Base-by-base conservation (phyloP, 2,113 vertebrate species). In the Donacobius atricapilla region DNA sequence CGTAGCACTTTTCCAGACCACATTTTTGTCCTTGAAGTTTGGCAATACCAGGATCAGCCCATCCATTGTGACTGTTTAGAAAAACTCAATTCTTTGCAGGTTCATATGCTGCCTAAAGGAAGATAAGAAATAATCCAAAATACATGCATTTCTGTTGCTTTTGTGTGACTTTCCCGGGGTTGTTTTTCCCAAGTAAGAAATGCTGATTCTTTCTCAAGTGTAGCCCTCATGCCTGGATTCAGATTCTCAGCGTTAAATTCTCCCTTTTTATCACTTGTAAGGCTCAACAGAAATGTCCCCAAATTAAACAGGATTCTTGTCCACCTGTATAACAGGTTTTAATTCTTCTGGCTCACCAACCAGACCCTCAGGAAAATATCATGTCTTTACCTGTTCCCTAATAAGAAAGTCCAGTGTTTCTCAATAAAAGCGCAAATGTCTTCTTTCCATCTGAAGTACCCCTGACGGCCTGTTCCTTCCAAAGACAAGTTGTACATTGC, bases 401-500 rank as follows among this genome's bases (percentile, higher is more conserved):
- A 84, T 88, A 99, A 98, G 96, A 99, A 99, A 91, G 97, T 99
- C 99, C 99, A 99, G 96, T 99, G 99, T 86, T 99, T 99, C 83
- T 99, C 99, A 90, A 99, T 99, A 86, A 99, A 99, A 85, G 99
- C 98, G n/a, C 99, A 99, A 96, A 99, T 99, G 96, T 99, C 99
- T 96, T 99, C 99, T 77, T 99, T 99, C 99, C 99, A 99, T 48
- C 99, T 98, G 97, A 99, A 99, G 97, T 99, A 99, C 3, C 99
- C 99, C 97, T 99, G 99, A 6, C 99, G 99, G 19, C 99, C 99
- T 0, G 98, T 99, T 78, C 99, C 99, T 97, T 99, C 99, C 97
- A 99, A 98, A 54, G 99, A 99, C 75, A 99, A 97, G 95, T 99
- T 99, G 96, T 99, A 99, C 99, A 99, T 99, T 48, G 99, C 99